phyloP scores from a whole-genome alignment of 2,797 vertebrate species.

The Threskiornis aethiopicus region DNA sequence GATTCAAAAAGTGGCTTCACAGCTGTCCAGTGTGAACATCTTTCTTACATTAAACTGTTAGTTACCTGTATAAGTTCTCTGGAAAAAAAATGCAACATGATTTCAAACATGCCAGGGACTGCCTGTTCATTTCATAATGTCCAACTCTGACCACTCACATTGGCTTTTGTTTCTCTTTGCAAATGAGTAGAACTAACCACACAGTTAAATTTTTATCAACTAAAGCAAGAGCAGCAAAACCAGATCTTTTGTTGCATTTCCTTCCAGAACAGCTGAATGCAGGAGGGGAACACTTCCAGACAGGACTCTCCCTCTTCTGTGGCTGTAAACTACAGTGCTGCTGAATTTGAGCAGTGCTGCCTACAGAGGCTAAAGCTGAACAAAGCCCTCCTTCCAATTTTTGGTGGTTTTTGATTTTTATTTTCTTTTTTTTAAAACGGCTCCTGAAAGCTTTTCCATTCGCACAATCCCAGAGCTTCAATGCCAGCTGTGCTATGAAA shows the following conservation, averaged over 20 bases:
- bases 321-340: not conserved
- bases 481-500: not conserved
- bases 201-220: not conserved
- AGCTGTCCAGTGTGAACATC: rapidly evolving
- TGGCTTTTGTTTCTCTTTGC: not conserved
- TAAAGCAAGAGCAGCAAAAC: not conserved
- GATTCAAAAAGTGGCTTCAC: not conserved
- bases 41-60: not conserved
- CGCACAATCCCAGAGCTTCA: not conserved
- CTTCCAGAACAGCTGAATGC: not conserved
- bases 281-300: not conserved
- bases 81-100: not conserved
- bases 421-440: not conserved
- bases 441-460: not conserved
- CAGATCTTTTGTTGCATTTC: not conserved
- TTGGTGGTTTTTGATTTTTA: rapidly evolving
- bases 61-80: not conserved
- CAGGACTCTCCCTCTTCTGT: not conserved
- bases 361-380: not conserved
- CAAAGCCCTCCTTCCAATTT: not conserved
- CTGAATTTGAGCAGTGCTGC: not conserved
- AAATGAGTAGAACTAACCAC: not conserved
- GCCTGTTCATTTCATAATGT: not conserved
- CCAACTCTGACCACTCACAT: not conserved
- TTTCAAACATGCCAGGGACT: not conserved